Percentiles rank a stretch among this genome's conserved stretches.
phyloP scores from a whole-genome alignment of 2,888 invertebrate genomes.

The Dryobota labecula region DNA sequence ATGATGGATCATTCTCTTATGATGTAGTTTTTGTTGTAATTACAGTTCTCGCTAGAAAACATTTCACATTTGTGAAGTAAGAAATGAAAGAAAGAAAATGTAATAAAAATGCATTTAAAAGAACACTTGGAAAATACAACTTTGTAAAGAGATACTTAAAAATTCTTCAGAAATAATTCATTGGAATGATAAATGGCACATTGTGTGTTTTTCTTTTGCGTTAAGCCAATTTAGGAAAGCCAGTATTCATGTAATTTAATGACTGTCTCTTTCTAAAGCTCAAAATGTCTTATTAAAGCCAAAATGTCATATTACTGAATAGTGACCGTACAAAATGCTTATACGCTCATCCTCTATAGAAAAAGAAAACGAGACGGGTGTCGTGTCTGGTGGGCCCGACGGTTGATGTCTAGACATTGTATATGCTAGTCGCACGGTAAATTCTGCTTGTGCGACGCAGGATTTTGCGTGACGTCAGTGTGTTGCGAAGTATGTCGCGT shows the following conservation, averaged over 20 bases:
- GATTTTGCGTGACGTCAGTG: too few relatives aligned
- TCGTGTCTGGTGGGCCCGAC: too few relatives aligned
- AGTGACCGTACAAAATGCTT: too few relatives aligned
- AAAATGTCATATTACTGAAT: too few relatives aligned
- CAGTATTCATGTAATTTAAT: background rate
- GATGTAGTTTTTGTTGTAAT: slow-evolving; percentile 65
- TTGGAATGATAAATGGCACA: slow-evolving; percentile 15
- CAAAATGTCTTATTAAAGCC: too few relatives aligned
- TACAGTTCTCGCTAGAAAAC: slow-evolving; percentile 60
- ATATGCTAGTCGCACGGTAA: too few relatives aligned
- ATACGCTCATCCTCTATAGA: too few relatives aligned
- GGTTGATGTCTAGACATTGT: too few relatives aligned
- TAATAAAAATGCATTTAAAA: slow-evolving; percentile 65
- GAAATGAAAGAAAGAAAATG: slow-evolving; percentile 56
- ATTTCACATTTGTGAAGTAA: slow-evolving; percentile 62
- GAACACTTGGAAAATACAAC: slow-evolving; percentile 46
- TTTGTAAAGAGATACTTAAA: slow-evolving; percentile 40
- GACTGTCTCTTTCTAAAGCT: background rate
- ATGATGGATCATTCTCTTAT: slow-evolving; percentile 49
- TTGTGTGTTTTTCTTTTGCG: background rate
- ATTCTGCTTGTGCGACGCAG: too few relatives aligned
- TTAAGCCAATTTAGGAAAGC: background rate
- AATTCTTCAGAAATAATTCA: slow-evolving; percentile 32
- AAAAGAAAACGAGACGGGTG: too few relatives aligned
- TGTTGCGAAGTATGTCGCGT: too few relatives aligned